Conservation (phyloP, 2,797 vertebrate species). For the Botia almorhae region DNA sequence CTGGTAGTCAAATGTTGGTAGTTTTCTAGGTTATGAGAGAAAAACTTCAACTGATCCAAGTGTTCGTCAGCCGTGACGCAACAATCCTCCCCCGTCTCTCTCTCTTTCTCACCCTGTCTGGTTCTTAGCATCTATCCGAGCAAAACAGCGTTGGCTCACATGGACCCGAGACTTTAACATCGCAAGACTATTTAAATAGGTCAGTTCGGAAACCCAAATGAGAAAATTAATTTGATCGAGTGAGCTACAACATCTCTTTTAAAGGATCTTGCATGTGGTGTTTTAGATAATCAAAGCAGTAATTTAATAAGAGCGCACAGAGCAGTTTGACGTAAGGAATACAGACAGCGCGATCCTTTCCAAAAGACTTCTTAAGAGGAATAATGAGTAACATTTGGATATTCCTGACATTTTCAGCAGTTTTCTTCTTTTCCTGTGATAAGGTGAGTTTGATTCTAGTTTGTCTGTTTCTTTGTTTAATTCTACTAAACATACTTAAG, state of each 20-base stretch:
- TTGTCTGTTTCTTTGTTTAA: neutral
- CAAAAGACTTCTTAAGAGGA: constrained; percentile 55
- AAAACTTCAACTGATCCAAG: constrained; percentile 20
- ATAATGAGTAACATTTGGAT: constrained; percentile 82
- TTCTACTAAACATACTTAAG: neutral
- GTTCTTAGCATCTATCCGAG: constrained; percentile 1
- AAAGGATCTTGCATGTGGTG: constrained; percentile 1
- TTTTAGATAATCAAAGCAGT: constrained; percentile 3
- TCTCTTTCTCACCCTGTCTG: neutral
- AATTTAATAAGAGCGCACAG: neutral
- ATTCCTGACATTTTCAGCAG: constrained; percentile 73
- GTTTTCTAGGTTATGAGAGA: neutral
- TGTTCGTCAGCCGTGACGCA: constrained; percentile 46
- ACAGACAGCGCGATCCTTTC: constrained; percentile 25
- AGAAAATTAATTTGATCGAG: neutral
- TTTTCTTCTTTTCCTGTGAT: constrained; percentile 77
- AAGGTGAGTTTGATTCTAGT: constrained; percentile 73
- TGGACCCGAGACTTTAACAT: constrained; percentile 24
- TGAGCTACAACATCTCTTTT: neutral
- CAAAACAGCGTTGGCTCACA: constrained; percentile 8
- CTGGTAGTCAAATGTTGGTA: neutral
- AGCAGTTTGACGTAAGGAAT: constrained; percentile 2
- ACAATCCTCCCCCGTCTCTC: neutral
- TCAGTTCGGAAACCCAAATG: constrained; percentile 8
- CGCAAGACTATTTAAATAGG: constrained; percentile 1